phyloP scores from a whole-genome alignment of 2,888 invertebrate genomes.

The Dynastes maya region DNA sequence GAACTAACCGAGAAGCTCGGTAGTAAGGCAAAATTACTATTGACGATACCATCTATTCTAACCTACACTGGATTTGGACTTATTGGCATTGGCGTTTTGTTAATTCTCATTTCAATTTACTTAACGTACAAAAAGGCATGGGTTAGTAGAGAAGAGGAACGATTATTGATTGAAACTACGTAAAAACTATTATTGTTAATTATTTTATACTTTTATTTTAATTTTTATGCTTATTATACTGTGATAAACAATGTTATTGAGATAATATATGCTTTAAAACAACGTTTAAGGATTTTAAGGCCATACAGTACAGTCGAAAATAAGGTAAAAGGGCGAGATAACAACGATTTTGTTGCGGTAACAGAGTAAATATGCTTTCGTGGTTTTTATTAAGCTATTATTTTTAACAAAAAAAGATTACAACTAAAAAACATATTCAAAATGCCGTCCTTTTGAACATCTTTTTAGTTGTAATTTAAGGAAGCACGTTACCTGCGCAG shows the following conservation, averaged over 20 bases:
- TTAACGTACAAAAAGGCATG: constrained; percentile 65
- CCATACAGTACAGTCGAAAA: too few relatives aligned
- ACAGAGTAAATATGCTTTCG: too few relatives aligned
- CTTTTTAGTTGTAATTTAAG: too few relatives aligned
- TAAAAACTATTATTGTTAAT: constrained; percentile 8
- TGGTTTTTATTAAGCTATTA: too few relatives aligned
- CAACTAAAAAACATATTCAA: too few relatives aligned
- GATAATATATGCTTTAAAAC: constrained; percentile 14
- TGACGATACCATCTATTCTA: constrained; percentile 73
- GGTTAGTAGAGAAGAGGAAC: constrained; percentile 65
- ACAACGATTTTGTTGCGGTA: too few relatives aligned
- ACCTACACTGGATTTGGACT: constrained; percentile 74
- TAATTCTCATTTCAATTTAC: constrained; percentile 66
- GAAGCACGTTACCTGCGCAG: too few relatives aligned
- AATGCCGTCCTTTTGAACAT: too few relatives aligned
- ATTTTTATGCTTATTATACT: constrained; percentile 8
- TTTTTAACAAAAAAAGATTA: too few relatives aligned
- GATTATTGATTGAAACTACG: constrained; percentile 60
- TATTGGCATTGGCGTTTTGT: constrained; percentile 69
- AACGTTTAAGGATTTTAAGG: too few relatives aligned
- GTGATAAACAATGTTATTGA: constrained; percentile 51
- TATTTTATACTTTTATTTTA: too few relatives aligned
- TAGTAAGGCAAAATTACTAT: constrained; percentile 71
- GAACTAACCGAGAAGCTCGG: constrained; percentile 75
- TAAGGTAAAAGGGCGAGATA: too few relatives aligned